phyloP scores from a whole-genome alignment of 2,113 vertebrate species.

The Empidonax alnorum region DNA sequence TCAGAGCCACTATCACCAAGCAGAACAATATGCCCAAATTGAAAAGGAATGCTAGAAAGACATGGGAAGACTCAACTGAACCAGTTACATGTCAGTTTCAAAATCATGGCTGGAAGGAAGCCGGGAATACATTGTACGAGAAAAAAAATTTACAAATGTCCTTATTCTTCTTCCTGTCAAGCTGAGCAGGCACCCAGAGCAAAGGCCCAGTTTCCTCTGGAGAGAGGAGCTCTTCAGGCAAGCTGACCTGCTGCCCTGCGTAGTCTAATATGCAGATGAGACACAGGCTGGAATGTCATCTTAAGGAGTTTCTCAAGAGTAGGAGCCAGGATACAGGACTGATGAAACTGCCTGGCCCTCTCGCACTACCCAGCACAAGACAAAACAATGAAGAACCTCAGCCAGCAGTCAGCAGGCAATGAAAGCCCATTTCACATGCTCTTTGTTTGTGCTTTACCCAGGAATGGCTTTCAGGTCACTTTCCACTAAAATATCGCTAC shows the following conservation, averaged over 20 bases:
- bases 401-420: background rate
- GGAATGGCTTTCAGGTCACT: accelerated
- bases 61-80: constrained; percentile 57
- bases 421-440: background rate
- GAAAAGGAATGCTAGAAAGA: constrained; percentile 62
- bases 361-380: background rate
- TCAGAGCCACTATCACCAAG: constrained; percentile 61
- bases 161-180: constrained; percentile 45
- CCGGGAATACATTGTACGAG: background rate
- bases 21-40: constrained; percentile 67
- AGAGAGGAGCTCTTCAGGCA: background rate
- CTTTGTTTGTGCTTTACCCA: background rate
- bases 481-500: background rate
- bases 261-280: background rate
- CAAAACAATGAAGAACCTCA: background rate
- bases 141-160: constrained; percentile 48
- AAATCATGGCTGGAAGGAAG: constrained; percentile 46
- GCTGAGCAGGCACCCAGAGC: background rate
- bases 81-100: constrained; percentile 62
- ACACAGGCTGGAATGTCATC: background rate
- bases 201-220: background rate
- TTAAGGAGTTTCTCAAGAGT: background rate
- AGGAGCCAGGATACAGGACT: background rate
- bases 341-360: background rate
- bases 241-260: background rate